These are phyloP conservation scores for Brenthis hecate DNA, from an alignment of 2,888 invertebrate genomes.

Conservation along the genomic window DNA sequence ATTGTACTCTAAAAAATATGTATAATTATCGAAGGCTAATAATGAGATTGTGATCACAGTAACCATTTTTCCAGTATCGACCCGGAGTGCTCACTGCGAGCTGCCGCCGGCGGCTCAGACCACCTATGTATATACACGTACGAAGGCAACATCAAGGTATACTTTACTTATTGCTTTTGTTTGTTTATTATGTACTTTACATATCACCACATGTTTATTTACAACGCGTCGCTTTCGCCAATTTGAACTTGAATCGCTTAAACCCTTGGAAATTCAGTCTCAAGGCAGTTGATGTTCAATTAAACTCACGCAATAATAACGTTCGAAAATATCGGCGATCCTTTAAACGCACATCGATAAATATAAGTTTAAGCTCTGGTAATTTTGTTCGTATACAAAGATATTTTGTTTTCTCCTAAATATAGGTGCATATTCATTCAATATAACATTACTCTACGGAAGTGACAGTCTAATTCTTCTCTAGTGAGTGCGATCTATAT, in stretches of 20 bases:
- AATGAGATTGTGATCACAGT: slow-evolving; percentile 81
- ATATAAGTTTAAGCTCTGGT: slow-evolving; percentile 76
- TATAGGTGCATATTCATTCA: slow-evolving; percentile 64
- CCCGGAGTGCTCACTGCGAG: slow-evolving; percentile 47
- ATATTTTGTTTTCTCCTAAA: slow-evolving; percentile 59
- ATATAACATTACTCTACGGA: slow-evolving; percentile 57
- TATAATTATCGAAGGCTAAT: slow-evolving; percentile 83
- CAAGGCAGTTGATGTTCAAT: slow-evolving; percentile 52
- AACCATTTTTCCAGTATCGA: slow-evolving; percentile 80
- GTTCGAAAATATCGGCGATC: slow-evolving; percentile 45
- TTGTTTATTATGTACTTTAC: slow-evolving; percentile 76
- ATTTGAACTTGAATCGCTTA: slow-evolving; percentile 63
- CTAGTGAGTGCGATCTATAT: slow-evolving; percentile 74
- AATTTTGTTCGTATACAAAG: slow-evolving; percentile 81
- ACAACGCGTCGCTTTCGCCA: slow-evolving; percentile 59
- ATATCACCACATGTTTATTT: slow-evolving; percentile 77
- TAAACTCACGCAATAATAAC: slow-evolving; percentile 29
- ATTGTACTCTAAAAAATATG: slow-evolving; percentile 83
- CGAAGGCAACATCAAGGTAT: slow-evolving; percentile 82
- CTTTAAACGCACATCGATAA: slow-evolving; percentile 62
- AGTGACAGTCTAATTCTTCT: slow-evolving; percentile 63
- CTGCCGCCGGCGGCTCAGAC: slow-evolving; percentile 5
- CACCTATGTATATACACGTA: slow-evolving; percentile 39
- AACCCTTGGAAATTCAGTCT: slow-evolving; percentile 71
- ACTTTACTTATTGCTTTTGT: slow-evolving; percentile 82